Conservation (phyloP, 2,797 vertebrate genomes). For the Falco biarmicus region DNA sequence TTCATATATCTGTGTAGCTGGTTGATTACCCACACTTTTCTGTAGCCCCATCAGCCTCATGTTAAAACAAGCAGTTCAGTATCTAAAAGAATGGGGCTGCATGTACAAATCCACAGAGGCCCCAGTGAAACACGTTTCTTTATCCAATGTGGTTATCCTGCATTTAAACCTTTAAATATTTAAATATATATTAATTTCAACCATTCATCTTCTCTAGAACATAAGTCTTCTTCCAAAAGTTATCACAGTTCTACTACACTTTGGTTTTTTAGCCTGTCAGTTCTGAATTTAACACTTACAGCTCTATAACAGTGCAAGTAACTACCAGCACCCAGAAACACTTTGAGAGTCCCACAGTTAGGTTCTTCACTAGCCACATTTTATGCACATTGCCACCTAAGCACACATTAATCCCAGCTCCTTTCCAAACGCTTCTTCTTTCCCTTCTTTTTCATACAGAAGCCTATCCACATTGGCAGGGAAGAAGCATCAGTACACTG, state of each 20-base stretch:
- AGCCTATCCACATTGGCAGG: not conserved
- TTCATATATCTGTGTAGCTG: not conserved
- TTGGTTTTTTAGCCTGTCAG: not conserved
- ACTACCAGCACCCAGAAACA: not conserved
- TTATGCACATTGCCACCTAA: not conserved
- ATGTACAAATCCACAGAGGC: conserved; percentile 9
- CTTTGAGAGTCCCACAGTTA: not conserved
- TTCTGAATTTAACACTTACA: not conserved
- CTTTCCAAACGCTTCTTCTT: not conserved
- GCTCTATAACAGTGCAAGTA: not conserved
- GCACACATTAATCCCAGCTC: not conserved
- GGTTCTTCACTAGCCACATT: not conserved
- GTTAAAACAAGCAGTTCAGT: conserved; percentile 11
- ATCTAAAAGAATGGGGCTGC: not conserved
- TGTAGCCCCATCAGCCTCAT: not conserved
- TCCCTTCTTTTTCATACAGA: not conserved
- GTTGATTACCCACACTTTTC: not conserved
- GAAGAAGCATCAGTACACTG: not conserved
- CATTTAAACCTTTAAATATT: conserved; percentile 43
- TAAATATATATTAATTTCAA: conserved; percentile 39
- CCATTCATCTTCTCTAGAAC: not conserved
- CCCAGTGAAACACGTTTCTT: not conserved
- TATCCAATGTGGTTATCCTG: not conserved
- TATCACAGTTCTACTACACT: not conserved
- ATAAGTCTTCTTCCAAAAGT: not conserved